Base-by-base conservation (phyloP, 1,140 invertebrate genomes). In the Nixonia krombeini region DNA sequence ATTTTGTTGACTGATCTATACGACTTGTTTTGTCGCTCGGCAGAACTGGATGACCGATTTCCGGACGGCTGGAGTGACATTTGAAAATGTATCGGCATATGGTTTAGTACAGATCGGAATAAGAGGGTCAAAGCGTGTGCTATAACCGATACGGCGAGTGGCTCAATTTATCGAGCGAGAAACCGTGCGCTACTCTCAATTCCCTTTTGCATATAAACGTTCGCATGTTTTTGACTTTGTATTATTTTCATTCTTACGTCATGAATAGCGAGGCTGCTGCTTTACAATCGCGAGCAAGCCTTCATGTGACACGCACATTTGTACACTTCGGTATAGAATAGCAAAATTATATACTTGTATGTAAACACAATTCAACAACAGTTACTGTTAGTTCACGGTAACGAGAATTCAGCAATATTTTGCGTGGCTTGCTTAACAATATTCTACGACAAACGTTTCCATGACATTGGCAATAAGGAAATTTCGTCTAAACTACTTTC, bases 191-290 rank as follows among this genome's bases (percentile, higher is more conserved):
- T 10, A 37, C 33, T 12, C 4, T 37, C 21, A 15, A 31, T 4
- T 4, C 40, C n/a, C 3, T 42, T 15, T 25, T 26, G 23, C 40
- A 6, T 6, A n/a, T n/a, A n/a, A 26, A 3, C 25, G 21, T 13
- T 26, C 9, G 12, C 9, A 26, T 23, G 23, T 37, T 49, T 49
- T 49, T 33, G 31, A 50, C 10, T 56, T 47, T 35, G 40, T 47
- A 25, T 61, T 57, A 63, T 75, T 69, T 44, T 49, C 58, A 56
- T 66, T 55, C 52, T 76, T 72, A 63, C 69, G 46, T 66, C 49
- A 69, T 57, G 41, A 66, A 72, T 63, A n/a, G n/a, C 56, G 53
- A 62, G 63, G 49, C 41, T 57, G 49, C 41, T 41, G 41, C 56
- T 56, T 62, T 12, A 70, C 59, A 73, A 55, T 69, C 58, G 12